Conservation (phyloP, 2,888 invertebrate genomes). For the Ashinkailepas kermadecensis region DNA sequence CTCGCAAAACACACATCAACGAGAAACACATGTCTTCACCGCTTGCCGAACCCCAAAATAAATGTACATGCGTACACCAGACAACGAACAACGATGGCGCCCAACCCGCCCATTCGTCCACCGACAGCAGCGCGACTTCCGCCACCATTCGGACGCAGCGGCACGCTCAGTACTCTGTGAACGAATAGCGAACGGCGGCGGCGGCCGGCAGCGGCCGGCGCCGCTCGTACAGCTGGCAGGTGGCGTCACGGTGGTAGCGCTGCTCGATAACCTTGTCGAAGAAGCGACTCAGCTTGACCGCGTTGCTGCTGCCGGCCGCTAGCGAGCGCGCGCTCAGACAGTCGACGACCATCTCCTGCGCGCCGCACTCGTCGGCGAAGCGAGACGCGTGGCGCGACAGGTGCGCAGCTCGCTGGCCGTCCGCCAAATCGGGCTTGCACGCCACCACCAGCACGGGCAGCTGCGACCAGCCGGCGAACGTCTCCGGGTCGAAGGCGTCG, state of each 20-base stretch:
- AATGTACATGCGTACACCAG: too few species aligned
- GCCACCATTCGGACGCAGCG: too few species aligned
- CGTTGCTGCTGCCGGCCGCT: slow-evolving; percentile 89
- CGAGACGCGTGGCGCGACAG: slow-evolving; percentile 50
- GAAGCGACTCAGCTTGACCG: slow-evolving; percentile 86
- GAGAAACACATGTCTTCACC: too few species aligned
- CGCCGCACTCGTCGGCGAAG: slow-evolving; percentile 81
- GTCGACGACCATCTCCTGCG: slow-evolving; percentile 85
- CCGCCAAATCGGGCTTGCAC: slow-evolving; percentile 80
- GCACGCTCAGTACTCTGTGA: slow-evolving; percentile 28
- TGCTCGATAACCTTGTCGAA: slow-evolving; percentile 69
- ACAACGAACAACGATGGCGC: too few species aligned
- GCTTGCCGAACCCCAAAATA: too few species aligned
- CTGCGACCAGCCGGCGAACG: slow-evolving; percentile 47
- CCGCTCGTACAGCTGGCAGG: slow-evolving; percentile 28
- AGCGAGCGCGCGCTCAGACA: slow-evolving; percentile 61
- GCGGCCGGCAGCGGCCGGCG: slow-evolving; percentile 30
- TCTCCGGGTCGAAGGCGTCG: neutral
- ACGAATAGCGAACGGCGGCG: slow-evolving; percentile 30
- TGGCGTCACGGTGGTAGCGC: slow-evolving; percentile 21
- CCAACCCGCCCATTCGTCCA: too few species aligned
- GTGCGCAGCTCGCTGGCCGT: slow-evolving; percentile 59
- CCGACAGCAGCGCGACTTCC: too few species aligned
- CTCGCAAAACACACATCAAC: too few species aligned
- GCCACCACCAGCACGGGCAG: slow-evolving; percentile 92